Evolutionary conservation across 2,113 vertebrate genomes (phyloP).

Genomic region (Circaetus gallicus): DNA sequence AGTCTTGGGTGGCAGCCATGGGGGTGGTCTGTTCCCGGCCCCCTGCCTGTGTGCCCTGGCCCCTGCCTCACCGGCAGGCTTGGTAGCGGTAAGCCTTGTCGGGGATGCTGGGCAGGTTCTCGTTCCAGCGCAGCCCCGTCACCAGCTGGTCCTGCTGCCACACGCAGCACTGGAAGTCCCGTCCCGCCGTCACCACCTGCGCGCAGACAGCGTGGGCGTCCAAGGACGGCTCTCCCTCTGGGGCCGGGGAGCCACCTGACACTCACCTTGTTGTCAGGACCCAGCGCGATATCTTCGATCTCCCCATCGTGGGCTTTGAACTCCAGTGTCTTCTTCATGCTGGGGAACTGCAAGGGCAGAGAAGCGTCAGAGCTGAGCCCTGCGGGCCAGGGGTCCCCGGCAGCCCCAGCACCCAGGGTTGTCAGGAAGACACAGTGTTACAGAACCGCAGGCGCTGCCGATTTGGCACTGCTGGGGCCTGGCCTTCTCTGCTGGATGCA

Average conservation of each 20-base stretch:
- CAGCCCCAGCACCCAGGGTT: not conserved
- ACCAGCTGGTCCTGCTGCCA: conserved; percentile 89
- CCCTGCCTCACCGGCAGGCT: conserved; percentile 82
- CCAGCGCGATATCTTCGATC: conserved; percentile 87
- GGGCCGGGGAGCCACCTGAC: fast-evolving
- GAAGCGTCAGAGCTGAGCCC: fast-evolving
- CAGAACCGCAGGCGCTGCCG: fast-evolving
- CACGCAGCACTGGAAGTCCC: conserved; percentile 88
- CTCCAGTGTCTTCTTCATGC: conserved; percentile 85
- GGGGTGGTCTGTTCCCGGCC: no score
- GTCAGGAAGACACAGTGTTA: fast-evolving
- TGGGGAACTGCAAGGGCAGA: conserved; percentile 79
- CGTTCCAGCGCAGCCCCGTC: conserved; percentile 82
- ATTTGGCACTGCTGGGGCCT: no score
- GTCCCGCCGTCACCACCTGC: conserved; percentile 87
- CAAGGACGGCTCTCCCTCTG: fast-evolving
- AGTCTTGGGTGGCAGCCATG: not conserved
- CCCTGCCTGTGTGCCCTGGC: not conserved
- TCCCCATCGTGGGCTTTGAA: conserved; percentile 90
- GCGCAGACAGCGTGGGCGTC: not conserved
- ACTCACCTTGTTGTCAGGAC: conserved; percentile 86
- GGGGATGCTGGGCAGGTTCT: conserved; percentile 81
- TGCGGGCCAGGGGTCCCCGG: not conserved
- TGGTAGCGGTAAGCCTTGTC: conserved; percentile 88
- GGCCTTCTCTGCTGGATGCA: fast-evolving